A percentile compares a stretch with the other conserved stretches of the same genome.
Evolutionary conservation across 2,888 invertebrate genomes (phyloP).

Genomic region (Oscheius onirici): DNA sequence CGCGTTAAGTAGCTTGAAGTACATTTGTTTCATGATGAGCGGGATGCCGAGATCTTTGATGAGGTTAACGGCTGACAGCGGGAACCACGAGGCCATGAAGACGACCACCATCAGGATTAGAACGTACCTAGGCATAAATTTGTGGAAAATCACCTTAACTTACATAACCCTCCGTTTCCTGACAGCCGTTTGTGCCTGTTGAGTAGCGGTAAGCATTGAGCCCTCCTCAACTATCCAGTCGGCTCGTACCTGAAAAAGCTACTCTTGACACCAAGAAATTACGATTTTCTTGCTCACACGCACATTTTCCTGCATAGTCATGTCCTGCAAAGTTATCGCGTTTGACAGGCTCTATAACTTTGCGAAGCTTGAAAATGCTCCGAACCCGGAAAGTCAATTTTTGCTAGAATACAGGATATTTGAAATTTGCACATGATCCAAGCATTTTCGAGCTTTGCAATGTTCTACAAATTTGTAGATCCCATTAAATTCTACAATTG

Average conservation of each 20-base stretch:
- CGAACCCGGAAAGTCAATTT: no score
- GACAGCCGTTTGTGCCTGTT: slow-evolving; percentile 61
- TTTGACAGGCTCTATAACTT: no score
- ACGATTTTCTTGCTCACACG: no score
- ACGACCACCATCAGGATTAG: slow-evolving; percentile 70
- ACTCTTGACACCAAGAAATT: neutral
- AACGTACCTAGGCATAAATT: slow-evolving; percentile 55
- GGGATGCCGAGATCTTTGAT: slow-evolving; percentile 60
- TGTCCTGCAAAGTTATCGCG: no score
- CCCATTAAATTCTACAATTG: no score
- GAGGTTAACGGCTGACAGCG: slow-evolving; percentile 67
- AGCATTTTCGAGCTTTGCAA: no score
- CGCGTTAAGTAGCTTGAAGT: slow-evolving; percentile 67
- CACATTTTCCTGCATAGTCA: no score
- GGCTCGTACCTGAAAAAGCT: slow-evolving; percentile 50
- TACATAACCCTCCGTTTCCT: slow-evolving; percentile 65
- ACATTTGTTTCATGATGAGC: slow-evolving; percentile 57
- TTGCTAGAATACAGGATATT: no score
- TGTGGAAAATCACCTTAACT: neutral
- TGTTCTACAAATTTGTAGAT: no score
- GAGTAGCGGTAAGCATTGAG: slow-evolving; percentile 70
- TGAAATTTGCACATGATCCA: no score
- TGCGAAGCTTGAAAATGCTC: no score
- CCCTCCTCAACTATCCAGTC: slow-evolving; percentile 70
- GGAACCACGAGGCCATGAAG: slow-evolving; percentile 68